Evolutionary conservation across 2,113 vertebrate genomes (phyloP).

Genomic region (Takifugu flavidus): DNA sequence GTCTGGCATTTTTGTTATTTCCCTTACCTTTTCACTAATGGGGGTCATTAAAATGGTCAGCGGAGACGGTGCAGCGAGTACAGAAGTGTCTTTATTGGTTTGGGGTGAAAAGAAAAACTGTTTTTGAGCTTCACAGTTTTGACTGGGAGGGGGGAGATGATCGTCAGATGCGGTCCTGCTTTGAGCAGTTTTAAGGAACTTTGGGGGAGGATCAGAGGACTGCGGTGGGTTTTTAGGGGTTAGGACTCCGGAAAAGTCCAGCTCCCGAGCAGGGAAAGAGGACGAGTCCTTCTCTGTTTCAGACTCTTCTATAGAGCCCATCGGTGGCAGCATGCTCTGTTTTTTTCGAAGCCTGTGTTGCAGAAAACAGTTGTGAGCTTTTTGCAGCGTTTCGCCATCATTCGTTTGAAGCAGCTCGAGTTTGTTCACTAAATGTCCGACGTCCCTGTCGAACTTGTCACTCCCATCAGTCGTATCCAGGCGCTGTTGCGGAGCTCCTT

Average conservation of each 20-base stretch:
- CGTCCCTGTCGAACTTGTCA: slow-evolving; percentile 19
- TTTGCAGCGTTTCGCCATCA: neutral
- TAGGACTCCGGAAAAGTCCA: slow-evolving; percentile 35
- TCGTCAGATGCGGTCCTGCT: neutral
- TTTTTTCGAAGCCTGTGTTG: slow-evolving; percentile 6
- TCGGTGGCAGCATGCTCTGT: slow-evolving; percentile 44
- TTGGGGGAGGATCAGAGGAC: neutral
- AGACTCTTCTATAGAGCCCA: slow-evolving; percentile 73
- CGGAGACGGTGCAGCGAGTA: slow-evolving; percentile 13
- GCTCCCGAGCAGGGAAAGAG: neutral
- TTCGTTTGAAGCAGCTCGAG: slow-evolving; percentile 11
- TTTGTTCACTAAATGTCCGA: slow-evolving; percentile 15
- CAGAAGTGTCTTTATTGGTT: slow-evolving; percentile 20
- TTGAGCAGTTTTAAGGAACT: neutral
- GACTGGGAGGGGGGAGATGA: slow-evolving; percentile 38
- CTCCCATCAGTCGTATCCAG: neutral
- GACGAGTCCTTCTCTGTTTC: slow-evolving; percentile 45
- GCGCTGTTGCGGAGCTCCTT: neutral
- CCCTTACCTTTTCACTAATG: slow-evolving; percentile 20
- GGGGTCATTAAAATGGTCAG: slow-evolving; percentile 61
- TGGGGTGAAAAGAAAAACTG: slow-evolving; percentile 26
- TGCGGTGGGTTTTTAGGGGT: slow-evolving; percentile 33
- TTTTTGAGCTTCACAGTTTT: slow-evolving; percentile 15
- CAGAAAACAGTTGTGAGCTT: neutral
- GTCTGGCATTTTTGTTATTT: slow-evolving; percentile 19